Evolutionary conservation across 2,888 invertebrate genomes (phyloP), one percentile per base, ranked within the genome.

Genomic region (Noctua janthe): DNA sequence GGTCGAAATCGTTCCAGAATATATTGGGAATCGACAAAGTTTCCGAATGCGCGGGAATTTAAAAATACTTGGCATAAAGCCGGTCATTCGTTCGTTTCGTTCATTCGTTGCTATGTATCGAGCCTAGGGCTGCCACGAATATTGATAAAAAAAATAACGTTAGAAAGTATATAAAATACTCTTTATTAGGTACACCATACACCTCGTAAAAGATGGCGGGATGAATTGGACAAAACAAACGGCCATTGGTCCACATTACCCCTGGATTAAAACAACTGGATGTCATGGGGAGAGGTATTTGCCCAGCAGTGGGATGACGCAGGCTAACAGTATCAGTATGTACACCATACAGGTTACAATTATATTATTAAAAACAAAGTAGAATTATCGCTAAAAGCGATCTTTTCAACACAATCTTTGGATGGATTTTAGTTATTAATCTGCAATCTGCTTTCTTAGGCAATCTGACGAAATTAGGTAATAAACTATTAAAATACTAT

Each of bases 31-130:
- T 78, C 67, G 78, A 62, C 35, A 71, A 87, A 87, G 83, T 83
- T 79, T 83, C 83, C 76, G 85, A 89, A 88, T 86, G 85, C 87
- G 88, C 86, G 87, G 87, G 88, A 84, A 89, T 91, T 90, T 89
- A 90, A 92, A 92, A 92, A 87, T 89, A 90, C 90, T 91, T 86
- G 77, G 78, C 78, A 89, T 88, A 90, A 92, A 92, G 87, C 89
- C 87, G 85, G 83, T 83, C 84, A 88, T 89, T 86, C 91, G 89
- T 92, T 91, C 86, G 85, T 87, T 88, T 80, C 88, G 87, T 89
- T 89, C 88, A 87, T 81, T 90, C 88, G 81, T 81, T 90, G 80
- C 88, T 84, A 83, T 88, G 90, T 90, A 87, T 87, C 85, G 82
- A 71, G 72, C 39, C 72, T 85, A 92, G 92, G 92, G 92, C 54